Percentiles rank a stretch among this genome's conserved stretches.
Conservation (phyloP, 2,888 invertebrate species). For the Melieria omissa region DNA sequence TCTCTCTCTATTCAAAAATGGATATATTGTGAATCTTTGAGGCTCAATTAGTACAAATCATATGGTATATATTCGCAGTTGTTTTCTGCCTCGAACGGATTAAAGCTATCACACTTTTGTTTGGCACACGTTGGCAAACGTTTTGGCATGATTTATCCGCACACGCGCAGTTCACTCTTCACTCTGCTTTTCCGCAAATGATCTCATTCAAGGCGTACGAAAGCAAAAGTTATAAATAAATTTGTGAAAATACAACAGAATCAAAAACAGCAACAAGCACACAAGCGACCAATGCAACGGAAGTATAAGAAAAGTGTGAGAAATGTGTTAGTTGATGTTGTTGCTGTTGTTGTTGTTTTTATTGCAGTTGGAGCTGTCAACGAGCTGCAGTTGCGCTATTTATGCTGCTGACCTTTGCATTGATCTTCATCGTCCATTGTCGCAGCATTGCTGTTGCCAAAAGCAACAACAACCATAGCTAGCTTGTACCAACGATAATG, state of each 20-base stretch:
- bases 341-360: neutral
- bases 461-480: neutral
- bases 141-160: neutral
- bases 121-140: too few relatives aligned
- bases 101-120: too few relatives aligned
- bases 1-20: too few relatives aligned
- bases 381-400: slow-evolving; percentile 4
- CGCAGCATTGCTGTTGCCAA: neutral
- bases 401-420: slow-evolving; percentile 1
- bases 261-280: neutral
- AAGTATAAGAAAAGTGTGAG: neutral
- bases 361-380: too few relatives aligned
- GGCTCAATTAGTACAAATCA: neutral
- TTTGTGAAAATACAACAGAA: neutral
- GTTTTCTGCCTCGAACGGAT: too few relatives aligned
- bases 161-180: neutral
- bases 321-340: neutral
- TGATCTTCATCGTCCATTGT: neutral
- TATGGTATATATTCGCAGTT: too few relatives aligned
- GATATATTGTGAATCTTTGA: neutral
- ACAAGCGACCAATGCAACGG: neutral
- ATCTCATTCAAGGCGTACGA: neutral
- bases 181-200: neutral
- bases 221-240: slow-evolving; percentile 1
- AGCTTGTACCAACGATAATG: neutral